Base-by-base conservation (phyloP, 2,113 vertebrate genomes). In the Oostethus manadensis region DNA sequence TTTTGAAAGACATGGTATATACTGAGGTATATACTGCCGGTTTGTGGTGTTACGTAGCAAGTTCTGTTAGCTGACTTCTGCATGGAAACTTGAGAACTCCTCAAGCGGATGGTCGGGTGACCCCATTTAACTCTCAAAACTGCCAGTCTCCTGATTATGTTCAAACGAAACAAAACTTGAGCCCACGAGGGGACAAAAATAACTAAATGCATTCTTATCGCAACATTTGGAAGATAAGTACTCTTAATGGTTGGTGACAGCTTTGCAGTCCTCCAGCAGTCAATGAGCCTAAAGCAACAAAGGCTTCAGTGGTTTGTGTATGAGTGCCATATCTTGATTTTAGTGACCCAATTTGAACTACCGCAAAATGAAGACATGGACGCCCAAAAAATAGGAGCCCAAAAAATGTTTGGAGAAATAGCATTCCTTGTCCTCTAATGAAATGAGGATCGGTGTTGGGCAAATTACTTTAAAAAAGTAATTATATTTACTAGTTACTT, bases 31-130 rank as follows among this genome's bases (percentile, higher is more conserved):
- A 66, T 1, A 20, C 54, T 46, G 26, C 54, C 54, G 50, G 71
- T 60, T 61, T 57, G 44, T 55, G 55, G 79, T 69, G 79, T 72
- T 66, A 76, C 57, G 71, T 76, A 75, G 59, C 53, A 60, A 64
- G 63, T 78, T 54, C 58, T 67, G 66, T 77, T 72, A 62, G 64
- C 60, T 44, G 43, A 22, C 46, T 58, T 84, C 73, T 84, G 80
- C 77, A 70, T 74, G 79, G 81, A 80, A 63, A 66, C 64, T 29
- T 61, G 80, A 62, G 59, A 57, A 64, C 61, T 72, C 60, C 33
- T 66, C 44, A 61, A 61, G 66, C 0, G 38, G 63, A 70, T 72
- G n/a, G 51, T 18, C 5, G 51, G 51, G 35, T 33, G 60, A 49
- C 22, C 72, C 54, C 23, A 5, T 55, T 58, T 67, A 29, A 53